These are phyloP conservation scores for Tokudaia tokunoshimensis DNA, from an alignment of 2,797 vertebrate genomes.

Conservation along the genomic window DNA sequence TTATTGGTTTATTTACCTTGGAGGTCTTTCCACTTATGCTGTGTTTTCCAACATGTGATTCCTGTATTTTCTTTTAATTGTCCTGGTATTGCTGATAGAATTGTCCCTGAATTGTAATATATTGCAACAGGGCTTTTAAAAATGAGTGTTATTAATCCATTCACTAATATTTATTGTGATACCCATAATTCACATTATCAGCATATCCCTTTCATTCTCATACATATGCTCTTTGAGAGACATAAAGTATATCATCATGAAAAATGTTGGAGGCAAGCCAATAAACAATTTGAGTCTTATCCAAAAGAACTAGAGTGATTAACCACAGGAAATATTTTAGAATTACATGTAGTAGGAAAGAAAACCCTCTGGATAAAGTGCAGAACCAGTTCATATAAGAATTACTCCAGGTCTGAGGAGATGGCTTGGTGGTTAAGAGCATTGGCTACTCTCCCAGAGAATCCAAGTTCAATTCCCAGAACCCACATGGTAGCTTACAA, in stretches of 20 bases:
- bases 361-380: not conserved
- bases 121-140: not conserved
- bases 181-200: not conserved
- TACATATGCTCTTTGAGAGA: not conserved
- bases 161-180: constrained; percentile 26
- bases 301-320: not conserved
- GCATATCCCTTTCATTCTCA: not conserved
- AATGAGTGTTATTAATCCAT: not conserved
- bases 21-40: not conserved
- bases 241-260: constrained; percentile 45
- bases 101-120: constrained; percentile 5
- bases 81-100: not conserved
- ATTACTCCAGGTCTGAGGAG: not conserved
- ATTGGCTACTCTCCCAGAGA: not conserved
- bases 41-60: not conserved
- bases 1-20: not conserved
- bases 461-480: not conserved
- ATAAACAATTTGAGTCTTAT: not conserved
- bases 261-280: not conserved
- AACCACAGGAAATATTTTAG: not conserved
- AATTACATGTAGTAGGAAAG: not conserved
- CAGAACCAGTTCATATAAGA: not conserved
- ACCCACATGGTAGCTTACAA: not conserved
- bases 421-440: not conserved
- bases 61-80: not conserved